Conservation (phyloP, 2,888 invertebrate genomes). For the Lycaena phlaeas region DNA sequence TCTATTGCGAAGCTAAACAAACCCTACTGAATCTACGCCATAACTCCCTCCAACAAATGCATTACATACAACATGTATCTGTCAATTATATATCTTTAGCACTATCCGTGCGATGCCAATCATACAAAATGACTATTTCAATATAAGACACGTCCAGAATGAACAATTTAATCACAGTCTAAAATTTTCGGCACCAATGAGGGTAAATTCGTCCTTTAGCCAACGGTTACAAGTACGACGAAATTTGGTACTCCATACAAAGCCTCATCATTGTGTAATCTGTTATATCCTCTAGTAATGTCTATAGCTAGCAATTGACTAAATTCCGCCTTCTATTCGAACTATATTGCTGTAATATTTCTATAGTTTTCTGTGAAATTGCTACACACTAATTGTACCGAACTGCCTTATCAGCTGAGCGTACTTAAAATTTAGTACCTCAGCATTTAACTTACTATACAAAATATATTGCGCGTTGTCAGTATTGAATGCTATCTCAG, state of each 20-base stretch:
- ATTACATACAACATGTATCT: conserved; percentile 37
- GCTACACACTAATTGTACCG: conserved; percentile 57
- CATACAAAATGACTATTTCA: conserved; percentile 71
- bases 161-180: conserved; percentile 73
- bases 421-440: conserved; percentile 47
- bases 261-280: conserved; percentile 51
- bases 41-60: conserved; percentile 26
- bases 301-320: conserved; percentile 72
- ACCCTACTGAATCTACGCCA: conserved; percentile 49
- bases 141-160: conserved; percentile 72
- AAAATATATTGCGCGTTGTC: conserved; percentile 60
- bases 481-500: conserved; percentile 55
- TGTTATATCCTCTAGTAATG: conserved; percentile 49
- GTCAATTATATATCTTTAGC: conserved; percentile 28
- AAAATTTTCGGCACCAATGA: conserved; percentile 72
- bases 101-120: conserved; percentile 55
- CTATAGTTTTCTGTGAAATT: conserved; percentile 52
- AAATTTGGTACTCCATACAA: conserved; percentile 39
- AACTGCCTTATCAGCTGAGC: conserved; percentile 42
- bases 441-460: conserved; percentile 46
- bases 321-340: conserved; percentile 57
- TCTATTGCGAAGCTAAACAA: conserved; percentile 55
- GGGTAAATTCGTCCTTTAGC: conserved; percentile 66
- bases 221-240: conserved; percentile 36
- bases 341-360: conserved; percentile 56